Conservation (phyloP, 2,113 vertebrate genomes). For the Rhodinocichla rosea region DNA sequence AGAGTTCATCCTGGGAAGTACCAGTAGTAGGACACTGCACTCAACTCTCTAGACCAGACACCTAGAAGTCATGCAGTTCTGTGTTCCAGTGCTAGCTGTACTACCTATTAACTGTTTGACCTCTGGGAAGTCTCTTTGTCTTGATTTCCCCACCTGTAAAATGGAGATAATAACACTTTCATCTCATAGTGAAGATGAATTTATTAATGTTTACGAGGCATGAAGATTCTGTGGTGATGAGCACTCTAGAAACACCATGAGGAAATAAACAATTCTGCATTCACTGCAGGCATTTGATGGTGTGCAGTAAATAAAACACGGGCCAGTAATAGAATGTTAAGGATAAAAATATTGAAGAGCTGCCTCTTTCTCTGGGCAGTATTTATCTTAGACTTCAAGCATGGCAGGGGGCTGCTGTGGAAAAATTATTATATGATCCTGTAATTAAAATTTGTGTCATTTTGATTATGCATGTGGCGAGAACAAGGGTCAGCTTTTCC, state of each 20-base stretch:
- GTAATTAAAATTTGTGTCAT: slow-evolving; percentile 43
- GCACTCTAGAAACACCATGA: slow-evolving; percentile 61
- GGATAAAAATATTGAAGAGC: slow-evolving; percentile 50
- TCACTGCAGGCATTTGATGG: slow-evolving; percentile 66
- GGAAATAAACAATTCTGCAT: slow-evolving; percentile 65
- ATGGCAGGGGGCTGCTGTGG: not conserved
- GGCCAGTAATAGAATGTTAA: slow-evolving; percentile 31
- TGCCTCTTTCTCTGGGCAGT: slow-evolving; percentile 21
- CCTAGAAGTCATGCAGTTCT: slow-evolving; percentile 6
- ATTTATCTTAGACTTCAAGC: slow-evolving; percentile 41
- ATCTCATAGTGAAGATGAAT: slow-evolving; percentile 63
- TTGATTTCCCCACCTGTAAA: slow-evolving; percentile 65
- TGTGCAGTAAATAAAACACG: slow-evolving; percentile 62
- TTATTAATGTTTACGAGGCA: slow-evolving; percentile 69
- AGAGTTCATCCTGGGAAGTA: not conserved
- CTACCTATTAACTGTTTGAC: slow-evolving; percentile 55
- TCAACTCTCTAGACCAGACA: not conserved
- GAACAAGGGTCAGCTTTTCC: not conserved
- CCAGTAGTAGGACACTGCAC: not conserved
- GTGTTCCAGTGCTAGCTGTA: slow-evolving; percentile 28
- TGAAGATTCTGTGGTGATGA: slow-evolving; percentile 66
- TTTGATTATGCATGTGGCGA: not conserved
- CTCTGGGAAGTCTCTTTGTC: slow-evolving; percentile 60
- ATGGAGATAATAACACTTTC: slow-evolving; percentile 60
- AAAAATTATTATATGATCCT: slow-evolving; percentile 10